phyloP scores from a whole-genome alignment of 53 echinoderm and acorn worm species.

The Hippasteria phrygiana region DNA sequence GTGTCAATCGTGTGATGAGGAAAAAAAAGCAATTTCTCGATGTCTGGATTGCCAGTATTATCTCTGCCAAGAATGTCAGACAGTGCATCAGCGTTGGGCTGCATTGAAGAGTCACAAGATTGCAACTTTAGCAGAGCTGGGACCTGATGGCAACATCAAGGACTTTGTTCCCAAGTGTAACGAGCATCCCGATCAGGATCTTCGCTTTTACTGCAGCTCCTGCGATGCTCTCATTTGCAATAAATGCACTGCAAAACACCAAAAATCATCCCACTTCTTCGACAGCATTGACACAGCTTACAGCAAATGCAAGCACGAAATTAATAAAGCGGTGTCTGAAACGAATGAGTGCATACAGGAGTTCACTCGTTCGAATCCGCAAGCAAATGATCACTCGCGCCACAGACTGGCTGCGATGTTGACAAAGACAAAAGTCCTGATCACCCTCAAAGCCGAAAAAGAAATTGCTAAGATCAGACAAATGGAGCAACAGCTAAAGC shows the following conservation, averaged over 20 bases:
- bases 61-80: constrained; percentile 26
- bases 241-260: background rate
- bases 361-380: background rate
- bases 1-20: constrained; percentile 50
- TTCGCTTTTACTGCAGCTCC: background rate
- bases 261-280: background rate
- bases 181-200: background rate
- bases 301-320: background rate
- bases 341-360: background rate
- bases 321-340: background rate
- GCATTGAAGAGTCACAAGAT: constrained; percentile 10
- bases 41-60: constrained; percentile 26
- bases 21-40: constrained; percentile 36
- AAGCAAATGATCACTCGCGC: background rate
- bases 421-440: background rate
- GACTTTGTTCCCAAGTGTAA: background rate
- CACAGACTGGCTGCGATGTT: background rate
- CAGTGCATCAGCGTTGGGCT: constrained; percentile 39
- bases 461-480: background rate
- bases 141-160: background rate
- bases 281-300: background rate
- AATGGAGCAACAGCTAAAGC: background rate
- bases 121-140: background rate
- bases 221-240: constrained; percentile 9
- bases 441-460: background rate